Evolutionary conservation across 2,113 vertebrate species (phyloP).

Genomic region (Cnemophilus loriae): DNA sequence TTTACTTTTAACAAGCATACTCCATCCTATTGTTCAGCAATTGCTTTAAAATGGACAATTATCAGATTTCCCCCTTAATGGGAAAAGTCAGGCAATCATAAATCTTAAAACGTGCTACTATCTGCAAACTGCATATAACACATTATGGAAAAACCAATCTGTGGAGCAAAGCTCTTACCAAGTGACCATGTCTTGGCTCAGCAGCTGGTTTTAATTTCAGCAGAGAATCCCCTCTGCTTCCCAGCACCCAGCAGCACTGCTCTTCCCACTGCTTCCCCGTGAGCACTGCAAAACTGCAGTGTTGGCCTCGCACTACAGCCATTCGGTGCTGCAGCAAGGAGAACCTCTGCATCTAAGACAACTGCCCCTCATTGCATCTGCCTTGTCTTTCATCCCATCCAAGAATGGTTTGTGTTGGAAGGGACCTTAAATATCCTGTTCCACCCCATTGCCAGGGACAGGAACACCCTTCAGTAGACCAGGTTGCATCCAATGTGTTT

Average conservation of each 20-base stretch:
- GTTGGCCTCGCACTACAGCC: rapidly evolving
- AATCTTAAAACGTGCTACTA: background rate
- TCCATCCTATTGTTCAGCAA: constrained; percentile 1
- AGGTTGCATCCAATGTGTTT: background rate
- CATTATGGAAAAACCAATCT: background rate
- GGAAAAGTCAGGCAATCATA: background rate
- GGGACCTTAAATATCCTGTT: background rate
- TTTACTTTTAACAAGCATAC: background rate
- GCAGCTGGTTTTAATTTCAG: background rate
- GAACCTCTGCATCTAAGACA: background rate
- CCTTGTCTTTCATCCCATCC: background rate
- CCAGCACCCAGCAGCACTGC: background rate
- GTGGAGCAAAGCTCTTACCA: background rate
- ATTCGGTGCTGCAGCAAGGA: background rate
- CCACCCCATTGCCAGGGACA: background rate
- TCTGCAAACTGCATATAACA: background rate
- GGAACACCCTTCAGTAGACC: background rate
- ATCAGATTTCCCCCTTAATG: constrained; percentile 15
- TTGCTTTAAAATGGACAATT: constrained; percentile 5
- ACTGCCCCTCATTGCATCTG: background rate
- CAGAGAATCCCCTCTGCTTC: background rate
- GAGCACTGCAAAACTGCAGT: background rate
- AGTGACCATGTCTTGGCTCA: background rate
- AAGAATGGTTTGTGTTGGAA: background rate
- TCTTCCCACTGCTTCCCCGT: background rate